Evolutionary conservation across 2,888 invertebrate genomes (phyloP).

Genomic region (Ecliptopera silaceata): DNA sequence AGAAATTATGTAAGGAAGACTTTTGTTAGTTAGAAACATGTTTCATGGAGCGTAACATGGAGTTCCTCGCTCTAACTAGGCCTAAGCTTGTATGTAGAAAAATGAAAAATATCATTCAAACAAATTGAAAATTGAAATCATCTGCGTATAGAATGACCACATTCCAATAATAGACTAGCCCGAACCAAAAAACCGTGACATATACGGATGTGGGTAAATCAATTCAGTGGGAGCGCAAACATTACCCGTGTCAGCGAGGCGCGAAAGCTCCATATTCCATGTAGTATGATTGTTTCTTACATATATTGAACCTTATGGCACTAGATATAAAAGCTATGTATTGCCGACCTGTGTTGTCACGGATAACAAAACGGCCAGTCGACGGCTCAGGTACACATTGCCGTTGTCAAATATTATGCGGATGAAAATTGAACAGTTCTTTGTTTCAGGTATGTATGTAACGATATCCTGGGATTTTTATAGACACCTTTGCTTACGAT

Average conservation of each 20-base stretch:
- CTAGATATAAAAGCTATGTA: constrained; percentile 60
- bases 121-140: constrained; percentile 29
- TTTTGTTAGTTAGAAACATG: too few species aligned
- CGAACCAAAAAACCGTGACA: constrained; percentile 65
- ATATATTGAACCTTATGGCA: constrained; percentile 62
- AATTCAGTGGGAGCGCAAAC: constrained; percentile 67
- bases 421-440: constrained; percentile 69
- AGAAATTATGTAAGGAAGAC: too few species aligned
- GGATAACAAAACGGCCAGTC: constrained; percentile 65
- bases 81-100: background rate
- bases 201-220: constrained; percentile 77
- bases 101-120: constrained; percentile 16
- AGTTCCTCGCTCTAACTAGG: too few species aligned
- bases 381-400: constrained; percentile 66
- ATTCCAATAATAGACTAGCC: constrained; percentile 50
- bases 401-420: constrained; percentile 71
- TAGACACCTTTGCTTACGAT: too few species aligned
- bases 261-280: constrained; percentile 45
- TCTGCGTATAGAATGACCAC: constrained; percentile 42
- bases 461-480: constrained; percentile 35
- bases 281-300: constrained; percentile 60
- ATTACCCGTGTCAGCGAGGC: constrained; percentile 68
- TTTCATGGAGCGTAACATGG: too few species aligned
- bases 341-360: constrained; percentile 60
- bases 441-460: constrained; percentile 49